Evolutionary conservation across 2,888 invertebrate genomes (phyloP), one percentile per base, ranked within the genome.

Genomic region (Metallyticus violacea): DNA sequence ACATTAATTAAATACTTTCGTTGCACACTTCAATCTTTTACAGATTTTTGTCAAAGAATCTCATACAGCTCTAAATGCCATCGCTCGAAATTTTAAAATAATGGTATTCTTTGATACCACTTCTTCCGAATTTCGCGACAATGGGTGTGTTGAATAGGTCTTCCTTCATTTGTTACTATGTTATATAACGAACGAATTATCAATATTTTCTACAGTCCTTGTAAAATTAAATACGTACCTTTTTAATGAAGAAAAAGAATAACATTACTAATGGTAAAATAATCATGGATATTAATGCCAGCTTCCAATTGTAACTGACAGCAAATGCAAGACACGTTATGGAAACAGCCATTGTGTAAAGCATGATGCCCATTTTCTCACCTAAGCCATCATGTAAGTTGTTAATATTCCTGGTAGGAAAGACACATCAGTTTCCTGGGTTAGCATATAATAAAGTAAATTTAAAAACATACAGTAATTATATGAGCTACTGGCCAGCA

Each of bases 221-320:
- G 87, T 6, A 89, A 89, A 9, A 90, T 85, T 85, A 87, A 88
- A 9, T 89, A 88, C 85, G 90, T 30, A 90, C 79, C 89, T 91
- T 91, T 26, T 91, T 90, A 88, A 92, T 91, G 40, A 92, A 86
- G 1, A 89, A 90, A 2, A 91, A 91, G 26, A 91, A 89, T 7
- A 91, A 89, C 2, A 91, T 91, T 6, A 93, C 88, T 0, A 92
- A 87, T 0, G 93, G 93, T 30, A 91, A 91, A 9, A 91, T 90
- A 1, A 91, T 90, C 29, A 93, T 89, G 25, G 92, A 91, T 15
- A 93, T 92, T n/a, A 93, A 89, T 0, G 92, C 92, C 79, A 93
- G 89, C 86, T 92, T 91, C 92, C 92, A 93, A 80, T 92, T 92
- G 86, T 91, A 91, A 22, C 90, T 89, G 87, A 93, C 91, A 0